Evolutionary conservation across 2,888 invertebrate genomes (phyloP), one percentile per base, ranked within the genome.

Genomic region (Erannis defoliaria): DNA sequence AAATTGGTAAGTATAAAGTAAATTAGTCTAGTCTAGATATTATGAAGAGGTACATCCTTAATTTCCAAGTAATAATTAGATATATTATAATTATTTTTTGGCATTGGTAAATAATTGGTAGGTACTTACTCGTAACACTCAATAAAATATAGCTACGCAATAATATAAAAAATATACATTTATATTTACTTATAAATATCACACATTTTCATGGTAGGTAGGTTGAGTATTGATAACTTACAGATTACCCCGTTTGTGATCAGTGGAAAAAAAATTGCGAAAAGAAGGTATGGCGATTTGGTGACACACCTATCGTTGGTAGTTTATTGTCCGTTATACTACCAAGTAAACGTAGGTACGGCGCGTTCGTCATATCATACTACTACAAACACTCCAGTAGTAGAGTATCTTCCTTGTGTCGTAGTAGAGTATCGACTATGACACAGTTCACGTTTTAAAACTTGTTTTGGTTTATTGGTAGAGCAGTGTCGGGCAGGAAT

Each of bases 401-500:
- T n/a, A n/a, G n/a, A n/a, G n/a, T n/a, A n/a, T n/a, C n/a, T n/a
- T n/a, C n/a, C n/a, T n/a, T n/a, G n/a, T n/a, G n/a, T n/a, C n/a
- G n/a, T n/a, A n/a, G n/a, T n/a, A n/a, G n/a, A n/a, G n/a, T n/a
- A n/a, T 31, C 19, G 35, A 19, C 29, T n/a, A n/a, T n/a, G n/a
- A 49, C 35, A 35, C 2, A 35, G 3, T 23, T 37, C n/a, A 26
- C 33, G 14, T 8, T 31, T 78, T 75, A 85, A 76, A 81, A 85
- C 56, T 78, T 78, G 68, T 35, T 21, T 8, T 77, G 80, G 60
- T 81, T 77, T 56, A 78, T 71, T 59, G 68, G 64, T 66, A 70
- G 75, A 65, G 67, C 75, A 69, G 65, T 53, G 33, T 62, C 46
- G 50, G 80, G 78, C 66, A 81, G 86, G 84, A 89, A 89, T 84